A percentile compares a stretch with the other conserved stretches of the same genome.
Evolutionary conservation across 2,888 invertebrate genomes (phyloP).

Genomic region (Parascotia fuliginaria): DNA sequence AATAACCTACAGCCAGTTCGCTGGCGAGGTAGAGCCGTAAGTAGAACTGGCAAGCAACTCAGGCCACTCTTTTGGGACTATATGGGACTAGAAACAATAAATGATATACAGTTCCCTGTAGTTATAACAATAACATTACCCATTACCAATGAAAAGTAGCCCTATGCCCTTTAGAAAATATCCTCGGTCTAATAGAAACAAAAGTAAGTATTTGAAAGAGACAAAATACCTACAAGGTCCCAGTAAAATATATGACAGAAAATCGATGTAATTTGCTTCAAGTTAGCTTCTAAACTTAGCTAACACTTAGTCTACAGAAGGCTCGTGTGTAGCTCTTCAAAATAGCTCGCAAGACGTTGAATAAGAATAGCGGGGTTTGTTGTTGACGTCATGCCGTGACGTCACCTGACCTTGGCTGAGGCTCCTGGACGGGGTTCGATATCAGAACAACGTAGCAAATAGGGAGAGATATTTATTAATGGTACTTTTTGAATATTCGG

Average conservation of each 20-base stretch:
- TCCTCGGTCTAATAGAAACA: too few species aligned
- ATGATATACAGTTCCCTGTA: too few species aligned
- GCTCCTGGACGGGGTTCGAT: conserved; percentile 20
- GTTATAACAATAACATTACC: too few species aligned
- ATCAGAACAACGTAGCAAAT: conserved; percentile 5
- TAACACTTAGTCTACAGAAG: conserved; percentile 9
- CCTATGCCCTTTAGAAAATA: too few species aligned
- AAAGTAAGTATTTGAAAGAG: too few species aligned
- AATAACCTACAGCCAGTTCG: too few species aligned
- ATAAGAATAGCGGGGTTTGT: conserved; percentile 30
- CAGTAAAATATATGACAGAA: background rate
- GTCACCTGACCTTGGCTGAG: conserved; percentile 54
- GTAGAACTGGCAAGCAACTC: too few species aligned
- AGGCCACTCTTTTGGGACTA: too few species aligned
- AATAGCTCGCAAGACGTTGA: conserved; percentile 17
- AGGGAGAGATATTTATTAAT: conserved; percentile 3
- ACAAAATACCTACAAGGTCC: too few species aligned
- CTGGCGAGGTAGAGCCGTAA: too few species aligned
- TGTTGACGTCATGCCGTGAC: conserved; percentile 48
- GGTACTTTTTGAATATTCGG: background rate
- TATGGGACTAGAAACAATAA: too few species aligned
- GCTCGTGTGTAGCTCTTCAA: conserved; percentile 15
- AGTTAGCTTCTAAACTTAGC: conserved; percentile 9
- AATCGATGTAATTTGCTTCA: conserved; percentile 5
- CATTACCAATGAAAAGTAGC: too few species aligned